phyloP scores from a whole-genome alignment of 1,140 invertebrate species.

The Caenorhabditis inopinata region DNA sequence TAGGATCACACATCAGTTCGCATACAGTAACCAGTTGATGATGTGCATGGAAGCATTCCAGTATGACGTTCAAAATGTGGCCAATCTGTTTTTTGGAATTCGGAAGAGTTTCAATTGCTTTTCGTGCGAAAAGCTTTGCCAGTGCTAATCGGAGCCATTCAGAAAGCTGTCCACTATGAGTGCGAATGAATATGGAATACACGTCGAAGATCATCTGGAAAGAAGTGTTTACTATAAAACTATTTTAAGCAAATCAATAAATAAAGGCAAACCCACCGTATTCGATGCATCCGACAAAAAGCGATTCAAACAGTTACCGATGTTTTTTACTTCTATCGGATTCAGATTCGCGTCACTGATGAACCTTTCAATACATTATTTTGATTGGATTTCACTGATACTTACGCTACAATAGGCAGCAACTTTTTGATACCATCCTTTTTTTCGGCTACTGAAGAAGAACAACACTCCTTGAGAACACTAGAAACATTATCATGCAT shows the following conservation, averaged over 20 bases:
- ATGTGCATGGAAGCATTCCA: constrained; percentile 25
- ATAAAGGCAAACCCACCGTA: not conserved
- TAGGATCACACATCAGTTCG: constrained; percentile 13
- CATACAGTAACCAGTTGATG: constrained; percentile 11
- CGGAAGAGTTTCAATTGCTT: not conserved
- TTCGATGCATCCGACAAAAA: not conserved
- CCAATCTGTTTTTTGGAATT: constrained; percentile 13
- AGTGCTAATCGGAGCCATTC: constrained; percentile 8
- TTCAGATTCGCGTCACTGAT: not conserved
- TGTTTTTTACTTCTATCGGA: not conserved
- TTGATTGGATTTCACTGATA: not conserved
- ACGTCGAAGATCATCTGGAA: not conserved
- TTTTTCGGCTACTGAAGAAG: not conserved
- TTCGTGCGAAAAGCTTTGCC: not conserved
- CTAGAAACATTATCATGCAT: not conserved
- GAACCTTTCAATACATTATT: not conserved
- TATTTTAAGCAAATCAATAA: too few relatives aligned
- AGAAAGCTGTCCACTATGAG: not conserved
- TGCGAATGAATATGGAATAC: not conserved
- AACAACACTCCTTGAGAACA: constrained; percentile 10
- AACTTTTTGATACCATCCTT: constrained; percentile 16
- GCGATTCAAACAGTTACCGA: constrained; percentile 6
- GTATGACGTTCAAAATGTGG: not conserved
- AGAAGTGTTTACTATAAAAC: not conserved
- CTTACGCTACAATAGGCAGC: not conserved